Evolutionary conservation across 2,797 vertebrate species (phyloP), one percentile per base, ranked within the genome.

Genomic region (Mormyrops boulengeri): DNA sequence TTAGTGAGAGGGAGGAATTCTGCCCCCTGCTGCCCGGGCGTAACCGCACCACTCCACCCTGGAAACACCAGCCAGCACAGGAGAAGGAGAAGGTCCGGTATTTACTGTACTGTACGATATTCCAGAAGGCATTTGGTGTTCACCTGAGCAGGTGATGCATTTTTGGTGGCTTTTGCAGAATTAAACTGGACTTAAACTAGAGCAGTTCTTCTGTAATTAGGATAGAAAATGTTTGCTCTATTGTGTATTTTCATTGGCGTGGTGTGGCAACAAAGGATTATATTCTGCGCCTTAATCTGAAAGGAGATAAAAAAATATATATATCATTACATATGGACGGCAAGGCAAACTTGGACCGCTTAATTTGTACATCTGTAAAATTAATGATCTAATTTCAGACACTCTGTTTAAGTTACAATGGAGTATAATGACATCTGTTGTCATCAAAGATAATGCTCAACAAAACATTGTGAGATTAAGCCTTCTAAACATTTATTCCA

Each of bases 1-100:
- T 96, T 44, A 95, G 95, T 88, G 93, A 93, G 89, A 94, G 90
- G 90, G 95, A 96, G 50, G 93, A 94, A 91, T 96, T 96, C 89
- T 96, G 95, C 89, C 94, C 95, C 2, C 77, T 91, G 53, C 91
- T 6, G 47, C 89, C 88, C 34, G 92, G 92, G 55, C 88, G 19
- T n/a, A 95, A 94, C 86, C 91, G 84, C 57, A 93, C 93, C 38
- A 34, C 38, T 0, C 92, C 88, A 1, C 90, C 91, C 0, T 95
- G 95, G 95, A 94, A 92, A 86, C 93, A 91, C 50, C 92, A 89
- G 89, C 53, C 90, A 34, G 90, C 4, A 12, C 34, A 66, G 14
- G 3, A 91, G 11, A 89, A 90, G 52, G 62, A 91, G 34, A 93
- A 94, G 93, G 95, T 96, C 92, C 1, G 2, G 57, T 6, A 44